phyloP scores from a whole-genome alignment of 2,113 vertebrate genomes.

The Lepus americanus region DNA sequence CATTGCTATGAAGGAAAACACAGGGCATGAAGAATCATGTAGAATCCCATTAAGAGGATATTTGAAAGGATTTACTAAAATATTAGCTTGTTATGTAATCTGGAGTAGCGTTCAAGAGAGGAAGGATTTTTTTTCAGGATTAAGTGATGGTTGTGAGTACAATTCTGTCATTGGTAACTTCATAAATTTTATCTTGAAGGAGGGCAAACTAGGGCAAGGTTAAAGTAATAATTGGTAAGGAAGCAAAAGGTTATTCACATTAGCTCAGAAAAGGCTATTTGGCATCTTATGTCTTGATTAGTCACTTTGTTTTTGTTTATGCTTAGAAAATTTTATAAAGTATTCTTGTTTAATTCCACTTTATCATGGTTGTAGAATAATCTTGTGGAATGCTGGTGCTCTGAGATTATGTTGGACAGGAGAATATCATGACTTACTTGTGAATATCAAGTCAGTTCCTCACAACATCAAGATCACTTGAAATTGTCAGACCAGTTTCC shows the following conservation, averaged over 20 bases:
- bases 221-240: conserved; percentile 15
- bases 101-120: not conserved
- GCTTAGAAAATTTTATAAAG: not conserved
- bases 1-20: not conserved
- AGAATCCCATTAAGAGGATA: not conserved
- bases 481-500: not conserved
- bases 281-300: not conserved
- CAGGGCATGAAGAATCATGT: not conserved
- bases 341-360: not conserved
- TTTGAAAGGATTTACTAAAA: conserved; percentile 3
- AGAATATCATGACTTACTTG: not conserved
- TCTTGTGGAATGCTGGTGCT: not conserved
- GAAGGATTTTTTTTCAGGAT: not conserved
- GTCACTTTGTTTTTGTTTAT: not conserved
- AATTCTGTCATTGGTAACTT: not conserved
- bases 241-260: not conserved
- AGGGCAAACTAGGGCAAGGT: not conserved
- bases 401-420: conserved; percentile 4
- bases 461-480: not conserved
- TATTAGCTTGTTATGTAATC: conserved; percentile 1
- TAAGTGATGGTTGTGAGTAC: not conserved
- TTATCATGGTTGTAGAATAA: not conserved
- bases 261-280: not conserved
- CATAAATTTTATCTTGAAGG: conserved; percentile 18
- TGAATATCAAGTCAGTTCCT: not conserved